These are phyloP conservation scores for Thysanoteuthis rhombus DNA, from an alignment of 2,888 invertebrate species.

Conservation along the genomic window DNA sequence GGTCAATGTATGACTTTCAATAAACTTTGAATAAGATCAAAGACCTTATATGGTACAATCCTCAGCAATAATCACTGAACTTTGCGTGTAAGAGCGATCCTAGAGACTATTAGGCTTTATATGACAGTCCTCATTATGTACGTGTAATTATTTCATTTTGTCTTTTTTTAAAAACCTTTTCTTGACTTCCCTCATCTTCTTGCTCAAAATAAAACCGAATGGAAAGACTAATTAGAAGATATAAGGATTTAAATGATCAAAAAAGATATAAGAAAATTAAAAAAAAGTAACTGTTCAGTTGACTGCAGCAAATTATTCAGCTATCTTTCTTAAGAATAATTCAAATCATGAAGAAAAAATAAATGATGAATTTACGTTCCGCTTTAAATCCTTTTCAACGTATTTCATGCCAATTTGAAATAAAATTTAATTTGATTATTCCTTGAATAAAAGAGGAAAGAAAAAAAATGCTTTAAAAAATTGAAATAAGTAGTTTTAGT, in stretches of 20 bases:
- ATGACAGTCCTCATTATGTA: not conserved
- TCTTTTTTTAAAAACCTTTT: not conserved
- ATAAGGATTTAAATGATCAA: not conserved
- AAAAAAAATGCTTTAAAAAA: no score
- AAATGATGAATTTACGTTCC: not conserved
- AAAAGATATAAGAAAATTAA: not conserved
- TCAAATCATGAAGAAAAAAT: not conserved
- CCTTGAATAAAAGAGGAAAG: no score
- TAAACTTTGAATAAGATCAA: no score
- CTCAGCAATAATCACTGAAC: not conserved
- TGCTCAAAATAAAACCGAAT: not conserved
- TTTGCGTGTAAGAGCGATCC: not conserved
- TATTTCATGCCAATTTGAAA: no score
- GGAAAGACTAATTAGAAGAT: not conserved
- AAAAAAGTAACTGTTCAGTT: not conserved
- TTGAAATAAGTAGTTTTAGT: no score
- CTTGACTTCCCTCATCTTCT: not conserved
- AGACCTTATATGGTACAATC: not conserved
- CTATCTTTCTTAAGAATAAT: not conserved
- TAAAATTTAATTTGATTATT: no score
- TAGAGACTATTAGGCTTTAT: not conserved
- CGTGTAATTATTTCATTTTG: not conserved
- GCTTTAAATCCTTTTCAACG: not conserved
- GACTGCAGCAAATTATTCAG: not conserved
- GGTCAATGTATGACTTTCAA: no score